Base-by-base conservation (phyloP, 2,888 invertebrate genomes). In the Leucozona laternaria region DNA sequence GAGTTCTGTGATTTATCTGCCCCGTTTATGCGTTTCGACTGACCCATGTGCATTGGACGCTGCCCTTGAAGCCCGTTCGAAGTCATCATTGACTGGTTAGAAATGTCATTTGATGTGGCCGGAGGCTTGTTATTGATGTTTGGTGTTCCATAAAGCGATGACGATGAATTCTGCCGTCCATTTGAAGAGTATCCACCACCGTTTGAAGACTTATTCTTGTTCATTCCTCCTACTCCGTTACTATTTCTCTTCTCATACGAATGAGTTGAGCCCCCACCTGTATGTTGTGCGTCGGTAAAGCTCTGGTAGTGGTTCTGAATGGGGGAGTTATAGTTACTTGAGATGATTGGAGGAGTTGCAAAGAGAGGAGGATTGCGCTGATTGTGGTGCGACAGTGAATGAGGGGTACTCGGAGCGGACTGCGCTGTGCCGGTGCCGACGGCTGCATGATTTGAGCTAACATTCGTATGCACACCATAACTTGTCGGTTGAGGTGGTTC, bases 361-460 rank as follows among this genome's bases (percentile, higher is more conserved):
- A 93, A 93, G 43, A 93, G 88, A 34, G 93, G 92, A 22, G 91
- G 91, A 89, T 92, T 92, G 15, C 90, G 89, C 37, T 90, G 90
- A 70, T 85, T 83, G 53, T 88, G 89, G 11, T 89, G 88, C 28
- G 89, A 88, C 58, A 90, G 82, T 8, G 91, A 90, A 72, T 91
- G 90, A 25, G 93, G 93, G n/a, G 93, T 93, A 72, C 92, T 92
- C 6, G 93, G 92, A 25, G 92, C 91, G 40, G 93, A 93, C 75
- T 93, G 93, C 2, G 92, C 91, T 4, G 90, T 86, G 25, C 88
- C 88, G 48, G 81, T 86, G 45, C 78, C 90, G 20, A 73, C 76
- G 40, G 55, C 34, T 25, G 48, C 60, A 17, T 82, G 86, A 53
- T 85, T 88, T 66, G 89, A 89, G 79, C 88, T 88, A 37, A 86